Conservation (phyloP, 2,113 vertebrate genomes). For the Puntigrus tetrazona region DNA sequence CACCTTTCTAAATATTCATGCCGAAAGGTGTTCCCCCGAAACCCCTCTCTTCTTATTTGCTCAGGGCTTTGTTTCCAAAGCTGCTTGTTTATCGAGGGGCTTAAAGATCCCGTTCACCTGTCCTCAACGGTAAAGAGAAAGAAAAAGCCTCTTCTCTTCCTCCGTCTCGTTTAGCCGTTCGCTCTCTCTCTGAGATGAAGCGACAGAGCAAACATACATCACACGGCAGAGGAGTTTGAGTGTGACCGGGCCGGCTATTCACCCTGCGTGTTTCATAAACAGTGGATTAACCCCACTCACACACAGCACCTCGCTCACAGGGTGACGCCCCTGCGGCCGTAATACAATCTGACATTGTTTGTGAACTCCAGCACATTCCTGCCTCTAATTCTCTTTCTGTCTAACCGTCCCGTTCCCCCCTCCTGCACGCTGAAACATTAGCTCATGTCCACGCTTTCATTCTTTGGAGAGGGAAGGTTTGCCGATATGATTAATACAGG, state of each 20-base stretch:
- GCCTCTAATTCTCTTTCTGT: slow-evolving; percentile 38
- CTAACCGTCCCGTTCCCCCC: not conserved
- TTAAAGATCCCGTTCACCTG: slow-evolving; percentile 38
- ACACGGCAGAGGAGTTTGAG: slow-evolving; percentile 36
- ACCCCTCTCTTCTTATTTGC: slow-evolving; percentile 39
- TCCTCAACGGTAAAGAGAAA: slow-evolving; percentile 13
- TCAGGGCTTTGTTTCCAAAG: slow-evolving; percentile 40
- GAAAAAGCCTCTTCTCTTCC: slow-evolving; percentile 5
- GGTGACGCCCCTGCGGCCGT: slow-evolving; percentile 31
- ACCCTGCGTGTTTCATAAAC: slow-evolving; percentile 54
- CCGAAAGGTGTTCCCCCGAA: slow-evolving; percentile 21
- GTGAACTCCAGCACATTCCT: slow-evolving; percentile 43
- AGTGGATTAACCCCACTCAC: slow-evolving; percentile 48
- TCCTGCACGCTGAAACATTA: slow-evolving; percentile 5
- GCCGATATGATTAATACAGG: not conserved
- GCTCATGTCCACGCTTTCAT: slow-evolving; percentile 4
- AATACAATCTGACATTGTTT: slow-evolving; percentile 59
- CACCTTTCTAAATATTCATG: not conserved
- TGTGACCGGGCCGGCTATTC: slow-evolving; percentile 42
- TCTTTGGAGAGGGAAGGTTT: not conserved
- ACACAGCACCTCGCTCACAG: slow-evolving; percentile 45
- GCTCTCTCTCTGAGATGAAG: slow-evolving; percentile 38
- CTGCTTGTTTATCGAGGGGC: slow-evolving; percentile 42
- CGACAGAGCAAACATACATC: slow-evolving; percentile 47
- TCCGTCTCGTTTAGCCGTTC: slow-evolving; percentile 12